Conservation (phyloP, 2,113 vertebrate genomes). For the Python bivittatus region DNA sequence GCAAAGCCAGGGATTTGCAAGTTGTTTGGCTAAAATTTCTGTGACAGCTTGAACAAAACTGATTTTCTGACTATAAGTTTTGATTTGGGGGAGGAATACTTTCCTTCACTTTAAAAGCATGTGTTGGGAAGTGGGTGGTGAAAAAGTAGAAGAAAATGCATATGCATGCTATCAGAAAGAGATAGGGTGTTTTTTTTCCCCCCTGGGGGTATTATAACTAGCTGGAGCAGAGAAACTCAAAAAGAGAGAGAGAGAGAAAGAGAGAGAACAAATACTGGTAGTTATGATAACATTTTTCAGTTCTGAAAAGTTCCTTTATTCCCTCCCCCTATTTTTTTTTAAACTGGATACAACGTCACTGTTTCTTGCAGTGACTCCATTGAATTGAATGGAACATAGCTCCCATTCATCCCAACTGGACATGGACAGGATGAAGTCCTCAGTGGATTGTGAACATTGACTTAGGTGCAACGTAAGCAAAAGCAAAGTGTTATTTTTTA, state of each 20-base stretch:
- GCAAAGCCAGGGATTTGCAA: slow-evolving; percentile 52
- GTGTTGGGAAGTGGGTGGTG: fast-evolving
- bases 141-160: not conserved
- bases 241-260: not conserved
- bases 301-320: not conserved
- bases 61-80: slow-evolving; percentile 46
- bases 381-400: not conserved
- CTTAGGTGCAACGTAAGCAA: not conserved
- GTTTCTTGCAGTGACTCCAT: not conserved
- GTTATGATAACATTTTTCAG: not conserved
- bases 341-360: not conserved
- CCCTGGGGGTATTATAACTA: not conserved
- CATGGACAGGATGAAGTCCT: not conserved
- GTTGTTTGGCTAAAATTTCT: slow-evolving; percentile 61
- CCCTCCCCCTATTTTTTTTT: not conserved
- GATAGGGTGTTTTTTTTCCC: not conserved
- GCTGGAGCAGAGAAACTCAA: not conserved
- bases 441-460: not conserved
- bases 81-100: slow-evolving; percentile 6
- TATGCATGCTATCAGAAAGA: not conserved
- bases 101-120: not conserved
- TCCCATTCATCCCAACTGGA: not conserved
- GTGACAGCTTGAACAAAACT: slow-evolving; percentile 53
- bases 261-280: not conserved
- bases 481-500: not conserved